These are phyloP conservation scores for Globodera rostochiensis DNA, from an alignment of 1,140 invertebrate species.

Conservation along the genomic window DNA sequence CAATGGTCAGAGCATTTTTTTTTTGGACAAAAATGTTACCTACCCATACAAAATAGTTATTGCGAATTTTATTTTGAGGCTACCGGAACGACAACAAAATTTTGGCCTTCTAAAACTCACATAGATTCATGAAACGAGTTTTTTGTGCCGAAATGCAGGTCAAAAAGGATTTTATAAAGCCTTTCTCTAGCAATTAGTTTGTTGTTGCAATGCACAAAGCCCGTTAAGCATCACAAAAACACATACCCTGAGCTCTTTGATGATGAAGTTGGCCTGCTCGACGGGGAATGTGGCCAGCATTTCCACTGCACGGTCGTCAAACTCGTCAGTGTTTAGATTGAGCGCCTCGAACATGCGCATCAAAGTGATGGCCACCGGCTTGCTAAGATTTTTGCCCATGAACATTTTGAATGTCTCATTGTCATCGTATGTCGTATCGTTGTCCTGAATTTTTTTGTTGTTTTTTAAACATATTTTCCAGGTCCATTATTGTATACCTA, in stretches of 20 bases:
- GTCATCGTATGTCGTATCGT: slow-evolving; percentile 20
- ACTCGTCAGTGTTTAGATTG: slow-evolving; percentile 50
- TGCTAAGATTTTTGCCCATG: slow-evolving; percentile 32
- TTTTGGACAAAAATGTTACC: no score
- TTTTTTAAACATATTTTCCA: no score
- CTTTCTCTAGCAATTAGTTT: no score
- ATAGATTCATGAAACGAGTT: no score
- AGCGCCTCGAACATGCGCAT: slow-evolving; percentile 33
- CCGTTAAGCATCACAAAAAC: slow-evolving; percentile 17
- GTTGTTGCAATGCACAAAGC: no score
- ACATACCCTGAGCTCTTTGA: slow-evolving; percentile 54
- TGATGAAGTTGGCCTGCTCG: slow-evolving; percentile 57
- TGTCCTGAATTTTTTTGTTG: not conserved
- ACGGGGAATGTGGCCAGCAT: slow-evolving; percentile 54
- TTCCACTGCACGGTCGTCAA: slow-evolving; percentile 62
- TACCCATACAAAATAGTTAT: no score
- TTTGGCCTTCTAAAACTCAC: no score
- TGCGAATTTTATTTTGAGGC: no score
- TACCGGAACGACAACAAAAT: no score
- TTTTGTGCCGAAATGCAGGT: no score
- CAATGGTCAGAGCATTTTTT: not conserved
- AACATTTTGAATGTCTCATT: slow-evolving; percentile 39
- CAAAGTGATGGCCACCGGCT: slow-evolving; percentile 24
- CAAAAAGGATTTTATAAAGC: no score
- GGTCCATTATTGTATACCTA: no score